Evolutionary conservation across 2,797 vertebrate genomes (phyloP), one percentile per base, ranked within the genome.

Genomic region (Parotocinclus haroldoi): DNA sequence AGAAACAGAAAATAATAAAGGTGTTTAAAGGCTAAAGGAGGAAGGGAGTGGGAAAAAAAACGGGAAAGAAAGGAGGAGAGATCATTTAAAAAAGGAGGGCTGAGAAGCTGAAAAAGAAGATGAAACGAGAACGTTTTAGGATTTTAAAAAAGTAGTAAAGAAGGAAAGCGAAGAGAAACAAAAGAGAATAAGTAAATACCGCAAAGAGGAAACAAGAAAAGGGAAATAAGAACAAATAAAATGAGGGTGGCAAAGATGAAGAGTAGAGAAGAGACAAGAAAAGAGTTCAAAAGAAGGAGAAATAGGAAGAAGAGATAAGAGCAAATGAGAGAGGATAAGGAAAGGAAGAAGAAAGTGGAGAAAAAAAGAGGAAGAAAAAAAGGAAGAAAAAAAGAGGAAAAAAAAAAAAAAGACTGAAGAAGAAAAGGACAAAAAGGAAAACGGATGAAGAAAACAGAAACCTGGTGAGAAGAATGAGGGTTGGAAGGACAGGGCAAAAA

Each of bases 381-480:
- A n/a, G 79, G 79, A 78, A 77, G 79, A 69, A 68, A 72, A 76
- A 75, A 39, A 75, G 68, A 76, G 54, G 66, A 66, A 58, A 69
- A 16, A 60, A 67, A 71, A 74, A 72, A 77, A 37, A 13, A 59
- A 14, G 56, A 37, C 11, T 9, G 10, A 19, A 60, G 74, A 65
- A 60, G 53, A 75, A 71, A 71, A 54, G 65, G 76, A 67, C 54
- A 50, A 69, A 58, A 39, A 40, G 2, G 27, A 27, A 27, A 27
- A 27, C 2, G 27, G 27, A 27, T 27, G 27, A 27, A 27, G 5
- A 27, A 27, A 27, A 27, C 27, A 27, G 27, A 27, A 27, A 2
- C 2, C 27, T 27, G 27, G 5, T 27, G 27, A 27, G 27, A 27
- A 27, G 27, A 27, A 27, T 2, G 27, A 27, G 27, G 27, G 5